Percentiles rank a stretch among this genome's conserved stretches.
Conservation (phyloP, 2,888 invertebrate species). For the Xestia ashworthii region DNA sequence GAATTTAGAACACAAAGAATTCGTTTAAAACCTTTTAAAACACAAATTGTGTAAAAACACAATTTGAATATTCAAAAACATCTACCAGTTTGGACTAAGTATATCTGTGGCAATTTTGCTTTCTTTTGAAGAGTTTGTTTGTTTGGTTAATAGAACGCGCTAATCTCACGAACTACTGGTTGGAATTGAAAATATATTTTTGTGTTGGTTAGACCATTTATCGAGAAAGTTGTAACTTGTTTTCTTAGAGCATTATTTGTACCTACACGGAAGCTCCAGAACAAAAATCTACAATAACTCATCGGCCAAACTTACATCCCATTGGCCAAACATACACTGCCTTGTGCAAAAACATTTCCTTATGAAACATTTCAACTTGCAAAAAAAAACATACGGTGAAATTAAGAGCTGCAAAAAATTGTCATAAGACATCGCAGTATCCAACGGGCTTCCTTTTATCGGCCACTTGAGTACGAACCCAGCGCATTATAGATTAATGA, state of each 20-base stretch:
- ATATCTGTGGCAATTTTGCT: no score
- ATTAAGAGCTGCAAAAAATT: background rate
- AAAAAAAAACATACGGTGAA: background rate
- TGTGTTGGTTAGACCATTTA: no score
- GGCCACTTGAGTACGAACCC: background rate
- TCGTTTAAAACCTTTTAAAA: no score
- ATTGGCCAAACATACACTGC: background rate
- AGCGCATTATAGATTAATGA: slow-evolving; percentile 22
- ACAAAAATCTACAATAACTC: background rate
- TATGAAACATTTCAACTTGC: background rate
- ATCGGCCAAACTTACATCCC: background rate
- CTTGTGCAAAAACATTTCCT: background rate
- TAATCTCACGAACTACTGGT: no score
- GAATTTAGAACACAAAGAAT: no score
- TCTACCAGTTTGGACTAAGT: no score
- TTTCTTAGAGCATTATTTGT: background rate
- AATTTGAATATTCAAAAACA: no score
- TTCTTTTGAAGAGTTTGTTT: no score
- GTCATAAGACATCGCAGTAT: background rate
- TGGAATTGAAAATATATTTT: no score
- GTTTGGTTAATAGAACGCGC: no score
- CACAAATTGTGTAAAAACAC: no score
- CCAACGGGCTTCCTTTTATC: background rate
- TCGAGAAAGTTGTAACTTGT: no score
- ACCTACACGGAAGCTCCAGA: background rate